phyloP scores from a whole-genome alignment of 92 coral and sea anemone genomes.

The Galaxea fascicularis region DNA sequence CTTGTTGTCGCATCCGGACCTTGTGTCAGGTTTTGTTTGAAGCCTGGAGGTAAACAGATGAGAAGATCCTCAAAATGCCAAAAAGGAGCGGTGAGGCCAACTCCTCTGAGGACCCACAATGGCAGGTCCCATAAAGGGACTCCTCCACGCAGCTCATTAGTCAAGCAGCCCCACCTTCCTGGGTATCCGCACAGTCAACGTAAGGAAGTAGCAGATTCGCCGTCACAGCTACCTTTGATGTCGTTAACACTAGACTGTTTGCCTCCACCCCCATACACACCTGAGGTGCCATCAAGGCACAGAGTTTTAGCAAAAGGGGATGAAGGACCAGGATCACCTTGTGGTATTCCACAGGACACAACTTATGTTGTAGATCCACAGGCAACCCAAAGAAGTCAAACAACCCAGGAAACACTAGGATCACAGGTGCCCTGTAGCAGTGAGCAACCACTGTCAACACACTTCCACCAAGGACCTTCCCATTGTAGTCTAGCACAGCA shows the following conservation, averaged over 20 bases:
- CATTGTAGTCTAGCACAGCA: not conserved
- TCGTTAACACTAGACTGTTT: constrained; percentile 50
- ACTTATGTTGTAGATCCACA: not conserved
- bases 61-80: not conserved
- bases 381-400: not conserved
- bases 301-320: constrained; percentile 59
- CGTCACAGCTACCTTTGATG: constrained; percentile 60
- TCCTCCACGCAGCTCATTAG: constrained; percentile 59
- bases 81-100: constrained; percentile 26
- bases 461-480: too few species aligned
- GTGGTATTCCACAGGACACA: not conserved
- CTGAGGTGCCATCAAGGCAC: constrained; percentile 66
- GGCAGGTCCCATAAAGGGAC: constrained; percentile 7
- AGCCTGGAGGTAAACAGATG: not conserved
- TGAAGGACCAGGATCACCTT: not conserved
- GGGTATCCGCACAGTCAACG: constrained; percentile 28
- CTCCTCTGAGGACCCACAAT: constrained; percentile 59
- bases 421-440: too few species aligned
- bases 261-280: constrained; percentile 88
- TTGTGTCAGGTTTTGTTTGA: constrained; percentile 58
- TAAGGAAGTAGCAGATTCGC: constrained; percentile 28
- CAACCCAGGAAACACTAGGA: not conserved
- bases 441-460: not conserved
- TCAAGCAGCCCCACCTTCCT: constrained; percentile 37
- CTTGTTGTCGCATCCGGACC: constrained; percentile 67